Base-by-base conservation (phyloP, 2,888 invertebrate species). In the Cabera pusaria region DNA sequence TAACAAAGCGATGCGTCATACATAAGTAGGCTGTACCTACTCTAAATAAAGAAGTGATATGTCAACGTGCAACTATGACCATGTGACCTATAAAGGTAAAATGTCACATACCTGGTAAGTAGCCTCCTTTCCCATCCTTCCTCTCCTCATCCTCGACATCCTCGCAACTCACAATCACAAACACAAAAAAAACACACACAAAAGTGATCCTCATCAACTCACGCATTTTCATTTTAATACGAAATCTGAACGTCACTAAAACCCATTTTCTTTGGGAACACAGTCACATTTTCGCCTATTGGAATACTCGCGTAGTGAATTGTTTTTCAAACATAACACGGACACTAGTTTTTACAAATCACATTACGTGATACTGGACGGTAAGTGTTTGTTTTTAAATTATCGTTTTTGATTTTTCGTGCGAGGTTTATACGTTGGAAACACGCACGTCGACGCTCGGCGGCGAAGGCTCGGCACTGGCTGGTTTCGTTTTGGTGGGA, bases 221-320 rank as follows among this genome's bases (percentile, higher is more conserved):
- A 61, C 78, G 77, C 88, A 88, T 88, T 73, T 78, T 87, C 72
- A 64, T 69, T 48, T 64, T 71, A 64, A 64, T 60, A 62, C 56
- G 56, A 61, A 56, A 39, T 50, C 42, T 45, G 44, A 63, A 64
- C 53, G 71, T 78, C 67, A 64, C 41, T 58, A 56, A 56, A 54
- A 59, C 72, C 83, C 84, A 85, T 86, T 72, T 79, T 83, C 55
- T 55, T 26, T n/a, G 45, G 55, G 59, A 56, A 59, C 64, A 71
- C 77, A 82, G 87, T 87, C 86, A 87, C 86, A 87, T 87, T 84
- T 86, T 87, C 76, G 72, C 71, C 63, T 64, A 66, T 71, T 69
- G 63, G 69, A 64, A 61, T 43, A 46, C 60, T 48, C 49, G 56
- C 52, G 57, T 61, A 49, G 49, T 45, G 27, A 28, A 52, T 63